Percentiles rank a stretch among this genome's conserved stretches.
Conservation (phyloP, 2,888 invertebrate genomes). For the Punctoribates punctum region DNA sequence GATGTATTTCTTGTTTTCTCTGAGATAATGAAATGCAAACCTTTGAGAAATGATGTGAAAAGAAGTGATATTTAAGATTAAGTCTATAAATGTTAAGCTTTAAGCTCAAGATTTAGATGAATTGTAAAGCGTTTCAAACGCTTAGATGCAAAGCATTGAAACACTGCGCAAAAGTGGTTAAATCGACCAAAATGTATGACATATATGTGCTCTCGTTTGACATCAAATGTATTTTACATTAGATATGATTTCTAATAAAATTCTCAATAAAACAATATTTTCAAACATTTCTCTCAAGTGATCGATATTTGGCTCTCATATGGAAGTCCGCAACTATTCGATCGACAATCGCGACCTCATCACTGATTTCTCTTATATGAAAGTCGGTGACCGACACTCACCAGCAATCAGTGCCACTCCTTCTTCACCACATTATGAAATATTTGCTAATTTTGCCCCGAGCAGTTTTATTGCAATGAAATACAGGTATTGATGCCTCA, state of each 20-base stretch:
- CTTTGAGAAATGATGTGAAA: conserved; percentile 25
- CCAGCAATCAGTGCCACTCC: conserved; percentile 40
- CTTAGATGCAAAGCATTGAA: conserved; percentile 5
- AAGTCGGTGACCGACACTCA: conserved; percentile 36
- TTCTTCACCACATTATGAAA: conserved; percentile 41
- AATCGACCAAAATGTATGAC: conserved; percentile 6
- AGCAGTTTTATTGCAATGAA: conserved; percentile 36
- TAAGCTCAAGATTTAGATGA: conserved; percentile 12
- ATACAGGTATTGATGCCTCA: conserved; percentile 34
- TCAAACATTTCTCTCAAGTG: background rate
- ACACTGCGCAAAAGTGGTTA: conserved; percentile 28
- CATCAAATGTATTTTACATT: conserved; percentile 29
- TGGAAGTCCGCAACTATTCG: conserved; percentile 13
- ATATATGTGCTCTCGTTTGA: background rate
- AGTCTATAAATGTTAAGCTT: conserved; percentile 36
- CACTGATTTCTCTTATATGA: conserved; percentile 35
- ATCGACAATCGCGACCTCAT: background rate
- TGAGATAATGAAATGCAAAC: conserved; percentile 20
- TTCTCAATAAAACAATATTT: conserved; percentile 15
- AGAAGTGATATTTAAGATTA: conserved; percentile 30
- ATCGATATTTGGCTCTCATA: background rate
- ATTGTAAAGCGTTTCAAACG: conserved; percentile 18
- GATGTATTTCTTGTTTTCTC: conserved; percentile 24
- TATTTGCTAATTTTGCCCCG: conserved; percentile 42
- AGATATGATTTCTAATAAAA: conserved; percentile 22